Conservation (phyloP, 2,113 vertebrate species). For the Ochotona curzoniae region DNA sequence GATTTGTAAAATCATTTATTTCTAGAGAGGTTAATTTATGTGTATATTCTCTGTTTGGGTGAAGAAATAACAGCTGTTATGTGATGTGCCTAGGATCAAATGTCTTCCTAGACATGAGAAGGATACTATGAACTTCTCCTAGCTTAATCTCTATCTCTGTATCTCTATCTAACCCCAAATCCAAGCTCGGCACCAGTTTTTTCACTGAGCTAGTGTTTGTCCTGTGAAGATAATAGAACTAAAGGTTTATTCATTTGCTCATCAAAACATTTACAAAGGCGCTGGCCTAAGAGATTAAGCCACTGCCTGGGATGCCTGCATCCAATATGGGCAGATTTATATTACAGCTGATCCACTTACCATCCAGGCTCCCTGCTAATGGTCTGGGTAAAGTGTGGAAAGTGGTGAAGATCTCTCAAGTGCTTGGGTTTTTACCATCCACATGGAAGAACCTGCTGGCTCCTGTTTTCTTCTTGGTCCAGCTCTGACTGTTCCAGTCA, state of each 20-base stretch:
- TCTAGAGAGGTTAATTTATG: background rate
- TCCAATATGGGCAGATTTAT: no score
- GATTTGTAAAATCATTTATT: constrained; percentile 20
- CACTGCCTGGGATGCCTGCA: no score
- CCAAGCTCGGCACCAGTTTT: background rate
- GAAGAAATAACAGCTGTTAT: background rate
- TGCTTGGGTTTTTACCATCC: no score
- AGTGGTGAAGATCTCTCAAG: no score
- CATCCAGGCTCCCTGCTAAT: no score
- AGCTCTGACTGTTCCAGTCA: no score
- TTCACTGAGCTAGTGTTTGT: background rate
- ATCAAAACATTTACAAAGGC: background rate
- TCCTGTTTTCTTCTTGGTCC: no score
- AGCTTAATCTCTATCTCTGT: background rate
- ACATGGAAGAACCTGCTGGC: no score
- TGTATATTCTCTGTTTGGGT: background rate
- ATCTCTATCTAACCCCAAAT: background rate
- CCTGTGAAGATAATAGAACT: background rate
- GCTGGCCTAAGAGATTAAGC: no score
- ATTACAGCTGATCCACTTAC: no score
- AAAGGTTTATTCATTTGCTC: constrained; percentile 29
- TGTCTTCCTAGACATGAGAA: background rate
- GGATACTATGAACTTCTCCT: background rate
- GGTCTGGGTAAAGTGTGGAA: no score
- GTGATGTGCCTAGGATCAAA: background rate